Evolutionary conservation across 92 coral and sea anemone genomes (phyloP).

Genomic region (Phenganax subtilis): DNA sequence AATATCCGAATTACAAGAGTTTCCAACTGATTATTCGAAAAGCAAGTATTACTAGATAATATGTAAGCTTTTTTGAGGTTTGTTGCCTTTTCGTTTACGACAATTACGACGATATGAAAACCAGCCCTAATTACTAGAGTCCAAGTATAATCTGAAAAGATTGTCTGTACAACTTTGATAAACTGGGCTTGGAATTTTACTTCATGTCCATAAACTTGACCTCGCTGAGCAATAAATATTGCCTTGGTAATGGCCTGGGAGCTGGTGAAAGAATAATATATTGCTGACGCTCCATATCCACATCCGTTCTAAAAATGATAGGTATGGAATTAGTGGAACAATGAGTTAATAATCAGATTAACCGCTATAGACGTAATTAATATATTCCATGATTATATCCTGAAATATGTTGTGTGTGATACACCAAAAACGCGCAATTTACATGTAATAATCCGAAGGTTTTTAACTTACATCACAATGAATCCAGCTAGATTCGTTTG

Average conservation of each 20-base stretch:
- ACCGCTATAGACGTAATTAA: neutral
- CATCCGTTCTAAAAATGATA: conserved; percentile 64
- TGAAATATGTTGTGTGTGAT: neutral
- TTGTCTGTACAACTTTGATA: neutral
- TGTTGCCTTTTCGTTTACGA: no score
- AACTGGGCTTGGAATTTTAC: conserved; percentile 19
- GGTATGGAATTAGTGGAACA: neutral
- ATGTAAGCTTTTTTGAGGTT: no score
- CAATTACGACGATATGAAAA: no score
- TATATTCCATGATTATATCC: no score
- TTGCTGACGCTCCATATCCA: conserved; percentile 82
- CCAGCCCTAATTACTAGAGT: no score
- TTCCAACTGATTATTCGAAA: no score
- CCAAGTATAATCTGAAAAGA: no score
- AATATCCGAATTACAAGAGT: no score
- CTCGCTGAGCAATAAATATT: conserved; percentile 71
- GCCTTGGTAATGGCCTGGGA: conserved; percentile 94
- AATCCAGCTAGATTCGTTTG: conserved; percentile 77
- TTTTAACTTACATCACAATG: conserved; percentile 81
- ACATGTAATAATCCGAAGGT: neutral
- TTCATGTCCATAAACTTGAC: conserved; percentile 99
- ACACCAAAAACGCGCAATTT: neutral
- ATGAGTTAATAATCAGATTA: neutral
- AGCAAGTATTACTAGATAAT: no score
- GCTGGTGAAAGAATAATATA: conserved; percentile 98